These are phyloP conservation scores for Brachionus paranguensis DNA, from an alignment of 1,140 invertebrate genomes.

Conservation along the genomic window DNA sequence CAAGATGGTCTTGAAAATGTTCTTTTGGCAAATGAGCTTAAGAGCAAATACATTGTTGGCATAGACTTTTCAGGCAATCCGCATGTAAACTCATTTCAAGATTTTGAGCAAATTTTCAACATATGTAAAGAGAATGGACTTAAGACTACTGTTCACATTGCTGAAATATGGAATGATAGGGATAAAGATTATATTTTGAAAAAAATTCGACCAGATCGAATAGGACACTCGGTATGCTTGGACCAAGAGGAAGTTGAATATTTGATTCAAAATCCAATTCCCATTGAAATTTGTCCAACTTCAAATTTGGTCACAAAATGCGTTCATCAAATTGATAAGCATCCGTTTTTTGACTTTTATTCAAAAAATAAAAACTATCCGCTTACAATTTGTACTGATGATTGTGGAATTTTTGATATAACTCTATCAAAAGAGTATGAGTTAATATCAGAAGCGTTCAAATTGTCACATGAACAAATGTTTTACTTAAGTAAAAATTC, in stretches of 20 bases:
- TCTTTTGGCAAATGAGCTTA: not conserved
- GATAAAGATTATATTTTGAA: conserved; percentile 25
- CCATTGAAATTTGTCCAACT: conserved; percentile 35
- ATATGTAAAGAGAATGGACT: not conserved
- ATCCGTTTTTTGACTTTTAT: conserved; percentile 35
- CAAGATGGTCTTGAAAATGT: conserved; percentile 27
- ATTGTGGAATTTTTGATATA: conserved; percentile 27
- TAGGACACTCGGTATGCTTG: conserved; percentile 15
- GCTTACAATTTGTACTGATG: conserved; percentile 30
- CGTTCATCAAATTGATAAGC: not conserved
- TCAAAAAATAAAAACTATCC: not conserved
- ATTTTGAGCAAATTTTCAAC: not conserved
- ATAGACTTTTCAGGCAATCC: conserved; percentile 36
- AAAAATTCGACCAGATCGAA: conserved; percentile 10
- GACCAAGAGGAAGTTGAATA: not conserved
- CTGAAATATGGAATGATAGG: not conserved
- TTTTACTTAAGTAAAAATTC: not conserved
- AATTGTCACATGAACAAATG: not conserved
- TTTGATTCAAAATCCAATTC: conserved; percentile 22
- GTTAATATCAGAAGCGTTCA: not conserved
- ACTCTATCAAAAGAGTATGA: conserved; percentile 4
- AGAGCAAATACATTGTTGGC: not conserved
- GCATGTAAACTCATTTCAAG: not conserved
- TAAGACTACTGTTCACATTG: conserved; percentile 19
- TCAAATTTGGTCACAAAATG: conserved; percentile 37